phyloP scores from a whole-genome alignment of 2,797 vertebrate species.

The Scolopax rusticola region DNA sequence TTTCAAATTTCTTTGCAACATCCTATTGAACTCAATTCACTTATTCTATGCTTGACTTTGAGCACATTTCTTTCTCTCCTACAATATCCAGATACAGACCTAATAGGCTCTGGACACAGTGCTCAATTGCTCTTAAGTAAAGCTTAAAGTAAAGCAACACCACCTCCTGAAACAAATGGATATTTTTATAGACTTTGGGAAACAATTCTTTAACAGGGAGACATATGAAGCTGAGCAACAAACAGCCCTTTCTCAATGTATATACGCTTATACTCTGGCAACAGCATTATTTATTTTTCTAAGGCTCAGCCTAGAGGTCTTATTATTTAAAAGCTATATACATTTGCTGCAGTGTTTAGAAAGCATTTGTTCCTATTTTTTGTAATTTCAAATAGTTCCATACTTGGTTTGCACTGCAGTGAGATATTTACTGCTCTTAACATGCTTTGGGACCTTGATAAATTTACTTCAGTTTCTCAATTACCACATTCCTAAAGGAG shows the following conservation, averaged over 20 bases:
- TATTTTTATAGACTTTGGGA: not conserved
- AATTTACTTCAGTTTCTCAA: slow-evolving; percentile 21
- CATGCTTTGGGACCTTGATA: not conserved
- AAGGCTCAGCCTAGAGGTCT: not conserved
- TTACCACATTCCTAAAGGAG: slow-evolving; percentile 19
- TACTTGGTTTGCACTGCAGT: not conserved
- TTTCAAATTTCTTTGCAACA: not conserved
- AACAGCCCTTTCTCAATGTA: not conserved
- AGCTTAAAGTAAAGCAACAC: not conserved
- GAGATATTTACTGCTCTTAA: not conserved
- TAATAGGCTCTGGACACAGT: not conserved
- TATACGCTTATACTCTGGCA: not conserved
- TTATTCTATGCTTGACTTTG: not conserved
- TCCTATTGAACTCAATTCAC: not conserved
- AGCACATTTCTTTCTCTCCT: not conserved
- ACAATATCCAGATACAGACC: not conserved
- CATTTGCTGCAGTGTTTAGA: not conserved
- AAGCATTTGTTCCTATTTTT: not conserved
- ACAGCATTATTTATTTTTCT: not conserved
- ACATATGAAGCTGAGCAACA: not conserved
- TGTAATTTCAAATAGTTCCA: not conserved
- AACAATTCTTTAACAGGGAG: not conserved
- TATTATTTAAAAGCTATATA: not conserved
- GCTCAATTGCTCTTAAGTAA: not conserved
- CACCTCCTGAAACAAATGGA: not conserved